phyloP scores from a whole-genome alignment of 2,888 invertebrate species.

The Ethmia dodecea region DNA sequence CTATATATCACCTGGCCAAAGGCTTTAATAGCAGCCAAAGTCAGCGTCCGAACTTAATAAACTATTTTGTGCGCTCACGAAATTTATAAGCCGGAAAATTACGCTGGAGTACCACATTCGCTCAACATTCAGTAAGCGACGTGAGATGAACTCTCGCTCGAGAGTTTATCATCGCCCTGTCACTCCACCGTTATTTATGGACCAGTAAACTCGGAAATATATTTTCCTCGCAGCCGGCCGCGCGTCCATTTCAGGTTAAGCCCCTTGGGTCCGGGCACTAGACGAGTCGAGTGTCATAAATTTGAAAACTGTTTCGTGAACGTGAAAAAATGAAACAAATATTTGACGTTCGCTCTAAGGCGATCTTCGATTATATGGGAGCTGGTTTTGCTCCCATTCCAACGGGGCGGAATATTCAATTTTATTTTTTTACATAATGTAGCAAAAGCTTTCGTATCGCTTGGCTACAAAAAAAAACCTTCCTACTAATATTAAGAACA shows the following conservation, averaged over 20 bases:
- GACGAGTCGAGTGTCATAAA: conserved; percentile 75
- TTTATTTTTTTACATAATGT: no score
- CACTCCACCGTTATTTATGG: conserved; percentile 75
- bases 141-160: conserved; percentile 64
- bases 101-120: conserved; percentile 42
- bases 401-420: no score
- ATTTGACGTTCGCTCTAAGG: conserved; percentile 48
- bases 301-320: conserved; percentile 70
- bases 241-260: conserved; percentile 74
- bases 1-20: no score
- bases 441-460: no score
- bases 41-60: conserved; percentile 1
- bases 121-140: conserved; percentile 68
- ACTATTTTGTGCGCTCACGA: conserved; percentile 3
- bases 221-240: conserved; percentile 68
- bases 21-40: no score
- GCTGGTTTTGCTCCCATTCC: no score
- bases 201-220: conserved; percentile 76
- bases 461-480: no score
- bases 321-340: conserved; percentile 67
- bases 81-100: conserved; percentile 34
- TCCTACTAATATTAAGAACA: no score
- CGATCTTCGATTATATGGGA: conserved; percentile 44
- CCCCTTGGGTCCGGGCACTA: conserved; percentile 70
- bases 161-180: conserved; percentile 74